Evolutionary conservation across 2,888 invertebrate genomes (phyloP), one percentile per base, ranked within the genome.

Genomic region (Malthinus seriepunctatus): DNA sequence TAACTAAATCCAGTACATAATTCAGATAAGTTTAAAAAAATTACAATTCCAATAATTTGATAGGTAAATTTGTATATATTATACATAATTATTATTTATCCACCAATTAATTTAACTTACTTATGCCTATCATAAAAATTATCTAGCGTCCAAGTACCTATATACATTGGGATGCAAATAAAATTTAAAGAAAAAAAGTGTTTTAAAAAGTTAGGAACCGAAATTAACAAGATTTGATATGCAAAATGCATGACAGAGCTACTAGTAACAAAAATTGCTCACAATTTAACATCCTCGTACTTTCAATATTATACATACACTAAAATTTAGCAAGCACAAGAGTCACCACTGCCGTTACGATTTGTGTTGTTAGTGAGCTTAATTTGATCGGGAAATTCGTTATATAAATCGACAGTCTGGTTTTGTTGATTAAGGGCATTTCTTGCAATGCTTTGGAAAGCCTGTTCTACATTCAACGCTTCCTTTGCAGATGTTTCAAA

Each of bases 401-500:
- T 96, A 83, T 94, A 95, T 61, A 96, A 84, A 77, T 97, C 97
- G 67, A 94, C 93, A 31, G 75, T 69, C 42, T 77, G 76, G 67
- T 88, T 89, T 77, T 93, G 93, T 79, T 93, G 93, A 48, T 95
- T 95, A 72, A 99, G 83, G 47, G 97, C 99, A 81, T 97, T 97
- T 76, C 96, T 91, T 56, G 98, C 99, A 78, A 99, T 98, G 63
- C 97, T 97, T 81, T 97, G 93, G 83, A 99, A 99, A 69, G 99
- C 99, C 80, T 97, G 90, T 80, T 99, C 99, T 55, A 99, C 98
- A 78, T 99, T 99, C 69, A 97, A 89, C 60, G 96, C 97, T 79
- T 99, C 99, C 83, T 99, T 99, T 71, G 99, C 99, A 78, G 96
- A 97, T 51, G 99, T 99, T 83, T 99, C 99, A 78, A 96, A 99